Base-by-base conservation (phyloP, 2,888 invertebrate species). In the Drosophila subsilvestris region DNA sequence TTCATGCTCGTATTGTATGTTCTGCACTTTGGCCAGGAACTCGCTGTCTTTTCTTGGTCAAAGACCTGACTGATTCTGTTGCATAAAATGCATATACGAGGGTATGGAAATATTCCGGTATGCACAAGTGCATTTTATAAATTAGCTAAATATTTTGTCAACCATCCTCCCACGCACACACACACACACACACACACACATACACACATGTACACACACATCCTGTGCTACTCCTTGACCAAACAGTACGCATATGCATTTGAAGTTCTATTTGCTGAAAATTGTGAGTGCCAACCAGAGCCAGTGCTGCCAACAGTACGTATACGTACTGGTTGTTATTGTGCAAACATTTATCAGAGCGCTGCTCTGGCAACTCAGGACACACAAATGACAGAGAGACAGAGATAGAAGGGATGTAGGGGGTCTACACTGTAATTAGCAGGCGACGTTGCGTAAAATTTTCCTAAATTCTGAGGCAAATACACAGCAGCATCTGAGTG, bases 121-220 rank as follows among this genome's bases (percentile, higher is more conserved):
- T 22, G 22, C 62, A 72, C 76, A 63, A 61, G 62, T 76, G 75
- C 74, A 76, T 79, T 83, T 82, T 72, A 83, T 78, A 79, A 79
- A 84, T 86, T 86, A 81, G 79, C 71, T 66, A 83, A 83, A 83
- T 86, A 83, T 87, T 80, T 84, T 76, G 72, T 67, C 68, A 84
- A 68, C 44, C 42, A 14, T 12, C 9, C 14, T 27, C 14, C 25
- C 25, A 42, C 32, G 9, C 48, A 20, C n/a, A 0, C 25, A 17
- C 58, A 3, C 37, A 42, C n/a, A 22, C n/a, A 10, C 20, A 2
- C 20, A 47, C 25, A 25, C 17, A 12, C 51, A 42, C 65, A 47
- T 42, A 29, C 66, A 48, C n/a, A n/a, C n/a, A n/a, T n/a, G n/a
- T 17, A 12, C 51, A 42, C 65, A 47, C 47, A 29, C 66, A 48